Base-by-base conservation (phyloP, 2,888 invertebrate genomes). In the Lithophane semibrunnea region DNA sequence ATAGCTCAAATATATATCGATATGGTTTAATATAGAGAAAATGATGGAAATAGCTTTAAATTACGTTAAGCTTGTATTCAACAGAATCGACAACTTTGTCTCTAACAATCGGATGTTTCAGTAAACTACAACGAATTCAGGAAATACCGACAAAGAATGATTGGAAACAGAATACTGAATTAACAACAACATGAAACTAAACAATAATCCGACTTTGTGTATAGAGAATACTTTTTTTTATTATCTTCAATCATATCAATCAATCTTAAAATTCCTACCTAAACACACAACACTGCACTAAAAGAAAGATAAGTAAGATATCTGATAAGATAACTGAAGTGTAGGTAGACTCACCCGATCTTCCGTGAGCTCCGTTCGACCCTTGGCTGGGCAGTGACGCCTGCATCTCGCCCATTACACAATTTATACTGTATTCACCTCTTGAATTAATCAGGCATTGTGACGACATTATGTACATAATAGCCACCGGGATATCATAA, bases 341-440 rank as follows among this genome's bases (percentile, higher is more conserved):
- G 60, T 76, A 12, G 29, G 8, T 37, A 37, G 44, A 89, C 89
- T 88, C 83, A 89, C 89, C 89, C 88, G 68, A 24, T 81, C 88
- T 88, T 87, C 88, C 89, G 93, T 92, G 87, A 91, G 89, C 88
- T 88, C 90, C 79, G 90, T 84, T 74, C 89, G 93, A 92, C 91
- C 93, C 92, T 92, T 90, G 88, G 88, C 64, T 91, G 86, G 90
- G 88, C 89, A 92, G 85, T 94, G 94, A 87, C 90, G 83, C 79
- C 78, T 80, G 79, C 75, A 79, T 78, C 79, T 79, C 77, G 70
- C 80, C 84, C 85, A 89, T 86, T 86, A 91, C 91, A 90, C 90
- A 83, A 94, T 95, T 94, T 96, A 95, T 96, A 95, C 92, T 92
- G 87, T 90, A 91, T 87, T 88, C 90, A 88, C 89, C 86, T 80